These are phyloP conservation scores for Plotosus lineatus DNA, from an alignment of 2,113 vertebrate species.

Conservation along the genomic window DNA sequence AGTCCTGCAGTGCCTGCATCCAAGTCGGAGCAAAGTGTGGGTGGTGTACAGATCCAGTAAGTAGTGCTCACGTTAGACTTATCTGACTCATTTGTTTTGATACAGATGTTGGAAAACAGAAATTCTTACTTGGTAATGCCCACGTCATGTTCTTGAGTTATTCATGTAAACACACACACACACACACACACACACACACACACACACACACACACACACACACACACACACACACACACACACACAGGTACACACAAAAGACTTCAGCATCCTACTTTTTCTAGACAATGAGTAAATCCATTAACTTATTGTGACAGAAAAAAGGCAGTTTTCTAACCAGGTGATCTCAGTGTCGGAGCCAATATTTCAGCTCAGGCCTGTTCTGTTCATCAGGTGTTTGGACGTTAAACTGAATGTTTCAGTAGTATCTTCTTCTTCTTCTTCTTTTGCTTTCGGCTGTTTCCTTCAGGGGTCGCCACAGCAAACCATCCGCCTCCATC, in stretches of 20 bases:
- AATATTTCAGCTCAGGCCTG: background rate
- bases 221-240: too few relatives aligned
- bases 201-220: too few relatives aligned
- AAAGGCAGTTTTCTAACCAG: background rate
- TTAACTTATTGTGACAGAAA: background rate
- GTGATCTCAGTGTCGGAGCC: background rate
- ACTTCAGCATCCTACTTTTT: background rate
- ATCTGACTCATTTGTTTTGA: constrained; percentile 20
- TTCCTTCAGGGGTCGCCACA: too few relatives aligned
- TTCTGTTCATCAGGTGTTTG: background rate
- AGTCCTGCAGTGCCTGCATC: constrained; percentile 96
- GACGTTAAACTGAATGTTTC: constrained; percentile 4
- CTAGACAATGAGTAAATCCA: background rate
- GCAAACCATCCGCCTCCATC: too few relatives aligned
- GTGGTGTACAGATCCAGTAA: constrained; percentile 90
- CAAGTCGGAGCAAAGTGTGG: constrained; percentile 90
- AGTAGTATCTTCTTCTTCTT: background rate
- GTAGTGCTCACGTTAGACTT: constrained; percentile 57
- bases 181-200: too few relatives aligned
- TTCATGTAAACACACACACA: too few relatives aligned
- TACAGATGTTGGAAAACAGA: too few relatives aligned
- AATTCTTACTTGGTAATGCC: background rate
- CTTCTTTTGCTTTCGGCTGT: too few relatives aligned
- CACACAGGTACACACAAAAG: constrained; percentile 14
- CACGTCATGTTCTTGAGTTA: background rate